Conservation (phyloP, 1,140 invertebrate species). For the Rhynchophorus ferrugineus region DNA sequence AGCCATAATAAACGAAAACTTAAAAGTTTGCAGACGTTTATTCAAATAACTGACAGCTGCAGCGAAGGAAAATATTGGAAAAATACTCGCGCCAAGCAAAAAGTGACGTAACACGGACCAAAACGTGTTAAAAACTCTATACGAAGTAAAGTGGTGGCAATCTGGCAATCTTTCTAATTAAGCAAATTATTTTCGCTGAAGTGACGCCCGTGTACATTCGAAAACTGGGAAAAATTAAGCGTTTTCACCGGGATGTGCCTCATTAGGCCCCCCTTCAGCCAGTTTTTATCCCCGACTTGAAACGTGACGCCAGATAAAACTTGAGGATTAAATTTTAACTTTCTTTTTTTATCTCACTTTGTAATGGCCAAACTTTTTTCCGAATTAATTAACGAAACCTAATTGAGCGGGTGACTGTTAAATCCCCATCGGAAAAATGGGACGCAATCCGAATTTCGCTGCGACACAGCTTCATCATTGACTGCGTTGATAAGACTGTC, state of each 20-base stretch:
- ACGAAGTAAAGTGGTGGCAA: too few relatives aligned
- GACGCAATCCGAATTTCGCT: too few relatives aligned
- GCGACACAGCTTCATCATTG: too few relatives aligned
- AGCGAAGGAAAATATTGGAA: too few relatives aligned
- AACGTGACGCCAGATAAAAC: neutral
- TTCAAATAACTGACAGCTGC: too few relatives aligned
- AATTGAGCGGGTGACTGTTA: neutral
- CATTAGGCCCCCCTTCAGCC: neutral
- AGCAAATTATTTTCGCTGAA: neutral
- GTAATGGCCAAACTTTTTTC: neutral
- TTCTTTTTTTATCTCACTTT: neutral
- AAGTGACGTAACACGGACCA: too few relatives aligned
- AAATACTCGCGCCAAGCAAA: too few relatives aligned
- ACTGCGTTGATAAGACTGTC: too few relatives aligned
- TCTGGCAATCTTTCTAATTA: too few relatives aligned
- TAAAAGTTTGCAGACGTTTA: too few relatives aligned
- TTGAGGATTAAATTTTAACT: neutral
- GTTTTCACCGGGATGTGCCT: neutral
- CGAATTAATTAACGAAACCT: neutral
- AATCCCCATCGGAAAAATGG: neutral
- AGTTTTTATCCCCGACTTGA: neutral
- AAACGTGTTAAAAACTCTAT: too few relatives aligned
- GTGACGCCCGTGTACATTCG: neutral
- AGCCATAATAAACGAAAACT: too few relatives aligned
- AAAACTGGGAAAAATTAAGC: neutral